Evolutionary conservation across 1,140 invertebrate species (phyloP).

Genomic region (Gerris buenoi): DNA sequence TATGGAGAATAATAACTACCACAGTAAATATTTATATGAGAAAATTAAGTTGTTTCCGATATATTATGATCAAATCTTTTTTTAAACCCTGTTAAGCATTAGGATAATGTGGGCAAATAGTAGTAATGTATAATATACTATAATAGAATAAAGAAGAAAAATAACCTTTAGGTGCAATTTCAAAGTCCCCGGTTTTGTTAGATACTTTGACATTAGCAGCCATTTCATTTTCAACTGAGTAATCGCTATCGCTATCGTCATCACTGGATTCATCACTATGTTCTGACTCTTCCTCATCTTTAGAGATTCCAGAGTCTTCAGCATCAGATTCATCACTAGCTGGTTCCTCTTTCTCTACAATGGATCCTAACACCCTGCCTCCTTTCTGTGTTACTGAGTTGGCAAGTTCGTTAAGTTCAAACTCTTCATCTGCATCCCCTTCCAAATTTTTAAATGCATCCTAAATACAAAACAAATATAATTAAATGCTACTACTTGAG

Average conservation of each 20-base stretch:
- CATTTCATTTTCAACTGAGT: constrained; percentile 23
- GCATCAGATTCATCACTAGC: constrained; percentile 22
- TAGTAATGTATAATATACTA: too few relatives aligned
- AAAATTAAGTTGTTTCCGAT: too few relatives aligned
- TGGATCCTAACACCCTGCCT: constrained; percentile 32
- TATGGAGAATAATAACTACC: too few relatives aligned
- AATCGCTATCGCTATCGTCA: constrained; percentile 25
- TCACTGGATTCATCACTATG: constrained; percentile 11
- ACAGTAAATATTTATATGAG: too few relatives aligned
- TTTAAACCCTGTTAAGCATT: too few relatives aligned
- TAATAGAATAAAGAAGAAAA: constrained; percentile 4
- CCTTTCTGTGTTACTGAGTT: constrained; percentile 58
- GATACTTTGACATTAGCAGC: constrained; percentile 27
- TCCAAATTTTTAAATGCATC: constrained; percentile 71
- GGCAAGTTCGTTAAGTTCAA: constrained; percentile 65
- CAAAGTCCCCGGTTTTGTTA: constrained; percentile 19
- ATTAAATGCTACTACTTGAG: too few relatives aligned
- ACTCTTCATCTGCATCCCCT: constrained; percentile 67
- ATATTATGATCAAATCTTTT: too few relatives aligned
- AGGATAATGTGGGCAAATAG: too few relatives aligned
- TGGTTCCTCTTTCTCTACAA: constrained; percentile 8
- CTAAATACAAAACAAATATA: constrained; percentile 22
- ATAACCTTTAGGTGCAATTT: constrained; percentile 18
- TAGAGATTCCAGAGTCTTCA: constrained; percentile 26
- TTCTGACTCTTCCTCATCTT: constrained; percentile 25